Percentiles rank a stretch among this genome's conserved stretches.
These are phyloP conservation scores for Quadriops clusia DNA, from an alignment of 2,888 invertebrate genomes.

Conservation along the genomic window DNA sequence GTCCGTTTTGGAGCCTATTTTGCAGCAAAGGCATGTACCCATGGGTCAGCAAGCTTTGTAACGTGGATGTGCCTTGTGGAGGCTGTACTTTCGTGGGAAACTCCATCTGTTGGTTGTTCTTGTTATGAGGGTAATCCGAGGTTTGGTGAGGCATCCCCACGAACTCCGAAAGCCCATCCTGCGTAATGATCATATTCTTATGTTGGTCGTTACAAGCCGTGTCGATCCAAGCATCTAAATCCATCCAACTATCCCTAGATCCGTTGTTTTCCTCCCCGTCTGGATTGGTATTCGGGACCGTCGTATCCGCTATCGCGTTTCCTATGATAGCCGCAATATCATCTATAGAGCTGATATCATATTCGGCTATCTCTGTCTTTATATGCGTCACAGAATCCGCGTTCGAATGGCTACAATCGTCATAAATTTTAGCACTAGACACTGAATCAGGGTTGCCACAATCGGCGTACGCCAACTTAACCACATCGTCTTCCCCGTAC, in stretches of 20 bases:
- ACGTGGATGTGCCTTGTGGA: conserved; percentile 47
- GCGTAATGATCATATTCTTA: conserved; percentile 52
- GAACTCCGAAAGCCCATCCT: conserved; percentile 55
- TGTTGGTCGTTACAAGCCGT: conserved; percentile 62
- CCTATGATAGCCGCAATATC: conserved; percentile 81
- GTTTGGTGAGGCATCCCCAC: conserved; percentile 46
- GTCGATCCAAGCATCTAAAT: conserved; percentile 78
- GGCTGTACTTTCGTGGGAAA: conserved; percentile 36
- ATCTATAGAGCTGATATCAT: conserved; percentile 66
- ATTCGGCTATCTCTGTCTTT: conserved; percentile 45
- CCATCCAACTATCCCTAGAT: conserved; percentile 78
- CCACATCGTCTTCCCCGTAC: conserved; percentile 41
- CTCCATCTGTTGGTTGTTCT: conserved; percentile 41
- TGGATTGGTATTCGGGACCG: conserved; percentile 52
- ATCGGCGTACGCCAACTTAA: conserved; percentile 36
- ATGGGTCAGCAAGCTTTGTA: conserved; percentile 66
- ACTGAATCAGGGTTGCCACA: conserved; percentile 44
- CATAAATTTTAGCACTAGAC: conserved; percentile 39
- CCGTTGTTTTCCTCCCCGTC: conserved; percentile 53
- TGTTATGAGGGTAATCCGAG: conserved; percentile 23
- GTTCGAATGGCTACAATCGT: conserved; percentile 42
- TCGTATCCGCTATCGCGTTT: conserved; percentile 80
- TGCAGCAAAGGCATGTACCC: conserved; percentile 73
- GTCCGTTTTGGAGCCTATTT: conserved; percentile 64
- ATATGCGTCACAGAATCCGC: conserved; percentile 36